Base-by-base conservation (phyloP, 1,140 invertebrate genomes). In the Zaprionus davidi region DNA sequence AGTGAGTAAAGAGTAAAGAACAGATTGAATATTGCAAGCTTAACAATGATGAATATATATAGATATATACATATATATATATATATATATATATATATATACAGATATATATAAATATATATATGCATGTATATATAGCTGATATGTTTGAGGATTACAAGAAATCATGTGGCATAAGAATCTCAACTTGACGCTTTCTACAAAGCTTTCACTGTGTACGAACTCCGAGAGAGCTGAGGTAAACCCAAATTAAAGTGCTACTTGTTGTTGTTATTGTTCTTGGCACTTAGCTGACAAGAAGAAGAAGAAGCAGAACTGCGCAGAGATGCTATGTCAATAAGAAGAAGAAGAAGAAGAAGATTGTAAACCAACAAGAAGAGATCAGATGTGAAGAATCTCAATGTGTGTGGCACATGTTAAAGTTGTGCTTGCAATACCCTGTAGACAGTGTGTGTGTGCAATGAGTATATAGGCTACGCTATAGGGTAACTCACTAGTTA, bases 251-350 rank as follows among this genome's bases (percentile, higher is more conserved):
- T 51, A 46, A 56, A 71, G 53, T 66, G 51, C 60, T 58, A 64
- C 31, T 58, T 53, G 34, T 62, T 44, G 28, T 62, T 78, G 28
- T 62, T 78, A 46, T 72, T 65, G 26, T 44, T 68, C 51, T 46
- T 64, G 64, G 59, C 76, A 78, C 65, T 78, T 78, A 22, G 71
- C 38, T 75, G 65, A 17, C 28, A 11, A 75, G 49, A 70, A 51
- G 20, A 49, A 44, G 28, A 36, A 26, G 9, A n/a, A 11, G 59
- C 62, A 49, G 26, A 15, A 41, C 20, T 17, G 51, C 7, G 15
- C 9, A 9, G 46, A 51, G 31, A 68, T 82, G 71, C 84, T 81
- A 83, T 78, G 84, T 84, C 82, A 87, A 87, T 87, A 86, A 41
- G 22, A 31, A 31, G 24, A 5, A 26, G 24, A 5, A 4, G 24